A percentile compares a stretch with the other conserved stretches of the same genome.
Evolutionary conservation across 2,113 vertebrate genomes (phyloP).

Genomic region (Macrotus californicus): DNA sequence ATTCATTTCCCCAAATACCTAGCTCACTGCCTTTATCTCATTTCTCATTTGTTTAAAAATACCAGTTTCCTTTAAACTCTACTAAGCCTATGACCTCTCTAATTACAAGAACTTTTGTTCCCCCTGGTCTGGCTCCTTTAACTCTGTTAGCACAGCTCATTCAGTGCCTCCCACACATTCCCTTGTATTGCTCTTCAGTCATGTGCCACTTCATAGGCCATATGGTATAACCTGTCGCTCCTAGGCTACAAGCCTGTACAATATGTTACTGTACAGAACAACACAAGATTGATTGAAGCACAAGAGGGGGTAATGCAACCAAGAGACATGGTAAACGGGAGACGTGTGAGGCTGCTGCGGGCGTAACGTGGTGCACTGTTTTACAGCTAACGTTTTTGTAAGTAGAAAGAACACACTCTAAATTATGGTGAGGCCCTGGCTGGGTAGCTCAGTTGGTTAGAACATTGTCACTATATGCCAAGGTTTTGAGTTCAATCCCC

Average conservation of each 20-base stretch:
- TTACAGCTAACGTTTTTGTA: background rate
- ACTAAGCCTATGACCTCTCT: background rate
- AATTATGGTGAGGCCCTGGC: background rate
- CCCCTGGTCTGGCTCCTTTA: background rate
- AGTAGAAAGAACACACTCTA: background rate
- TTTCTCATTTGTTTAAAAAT: constrained; percentile 1
- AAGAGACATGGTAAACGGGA: background rate
- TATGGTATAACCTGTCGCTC: background rate
- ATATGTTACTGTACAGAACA: background rate
- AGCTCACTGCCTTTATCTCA: background rate
- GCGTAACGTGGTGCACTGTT: background rate
- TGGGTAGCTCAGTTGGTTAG: background rate
- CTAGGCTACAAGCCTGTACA: background rate
- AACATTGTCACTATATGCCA: background rate
- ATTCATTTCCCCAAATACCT: background rate
- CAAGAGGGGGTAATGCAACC: background rate
- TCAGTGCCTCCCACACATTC: background rate
- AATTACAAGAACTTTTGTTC: background rate
- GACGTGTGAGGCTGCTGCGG: background rate
- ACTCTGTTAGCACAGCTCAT: background rate
- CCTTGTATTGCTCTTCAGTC: background rate
- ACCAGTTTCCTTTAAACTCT: background rate
- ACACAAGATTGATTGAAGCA: background rate
- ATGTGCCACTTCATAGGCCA: background rate
- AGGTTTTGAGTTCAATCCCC: background rate